phyloP scores from a whole-genome alignment of 2,113 vertebrate genomes.

The Aramus guarauna region DNA sequence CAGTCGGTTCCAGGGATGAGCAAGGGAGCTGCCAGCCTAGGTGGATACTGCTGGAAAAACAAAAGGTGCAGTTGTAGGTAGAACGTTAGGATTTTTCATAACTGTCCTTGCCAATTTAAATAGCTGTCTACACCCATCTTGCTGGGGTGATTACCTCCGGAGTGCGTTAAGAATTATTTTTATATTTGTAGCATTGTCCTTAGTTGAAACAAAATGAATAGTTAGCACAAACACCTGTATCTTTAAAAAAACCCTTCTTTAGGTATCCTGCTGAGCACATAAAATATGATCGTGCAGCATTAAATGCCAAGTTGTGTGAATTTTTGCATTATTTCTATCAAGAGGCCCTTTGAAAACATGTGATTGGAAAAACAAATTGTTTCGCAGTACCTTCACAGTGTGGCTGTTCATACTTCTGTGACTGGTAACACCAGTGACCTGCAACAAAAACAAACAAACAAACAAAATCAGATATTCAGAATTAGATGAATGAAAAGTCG shows the following conservation, averaged over 20 bases:
- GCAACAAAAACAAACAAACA: background rate
- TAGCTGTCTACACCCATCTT: background rate
- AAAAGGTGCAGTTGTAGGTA: background rate
- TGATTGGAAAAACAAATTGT: background rate
- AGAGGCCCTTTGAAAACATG: background rate
- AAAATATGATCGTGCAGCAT: accelerated
- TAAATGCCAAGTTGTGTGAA: background rate
- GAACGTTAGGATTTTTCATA: background rate
- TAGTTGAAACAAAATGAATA: background rate
- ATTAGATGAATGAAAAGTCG: background rate
- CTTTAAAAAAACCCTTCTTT: background rate
- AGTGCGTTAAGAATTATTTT: background rate
- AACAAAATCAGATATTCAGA: background rate
- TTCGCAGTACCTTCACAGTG: constrained; percentile 33
- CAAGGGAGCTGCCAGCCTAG: background rate
- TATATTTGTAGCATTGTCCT: background rate
- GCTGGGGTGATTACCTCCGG: background rate
- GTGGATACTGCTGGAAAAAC: background rate
- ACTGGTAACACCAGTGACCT: constrained; percentile 47
- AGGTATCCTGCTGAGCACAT: background rate
- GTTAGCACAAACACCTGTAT: background rate
- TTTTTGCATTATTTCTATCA: background rate
- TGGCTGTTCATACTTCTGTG: background rate
- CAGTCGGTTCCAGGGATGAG: background rate
- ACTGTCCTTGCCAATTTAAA: background rate